Conservation (phyloP, 1,140 invertebrate genomes). For the Drosophila sproati region DNA sequence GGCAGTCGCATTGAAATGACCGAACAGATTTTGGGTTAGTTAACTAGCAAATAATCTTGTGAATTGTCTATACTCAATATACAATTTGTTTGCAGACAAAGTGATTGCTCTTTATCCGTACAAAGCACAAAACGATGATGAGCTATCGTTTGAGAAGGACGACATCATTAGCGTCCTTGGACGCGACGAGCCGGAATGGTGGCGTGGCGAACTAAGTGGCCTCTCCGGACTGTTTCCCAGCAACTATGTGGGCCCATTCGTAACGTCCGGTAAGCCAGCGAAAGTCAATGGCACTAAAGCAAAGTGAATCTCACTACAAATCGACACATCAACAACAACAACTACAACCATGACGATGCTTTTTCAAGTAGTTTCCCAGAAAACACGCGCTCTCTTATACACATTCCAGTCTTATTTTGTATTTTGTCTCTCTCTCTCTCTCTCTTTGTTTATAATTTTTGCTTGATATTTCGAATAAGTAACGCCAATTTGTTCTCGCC, state of each 20-base stretch:
- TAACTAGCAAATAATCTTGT: not conserved
- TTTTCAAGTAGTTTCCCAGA: constrained; percentile 21
- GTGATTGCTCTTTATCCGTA: constrained; percentile 97
- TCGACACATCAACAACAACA: constrained; percentile 8
- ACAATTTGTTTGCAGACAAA: constrained; percentile 88
- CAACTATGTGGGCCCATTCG: constrained; percentile 91
- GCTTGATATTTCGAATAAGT: constrained; percentile 62
- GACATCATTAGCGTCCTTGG: constrained; percentile 96
- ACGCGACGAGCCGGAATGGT: constrained; percentile 97
- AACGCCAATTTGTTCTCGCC: constrained; percentile 62
- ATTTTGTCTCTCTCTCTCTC: constrained; percentile 8
- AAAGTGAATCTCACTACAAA: constrained; percentile 65
- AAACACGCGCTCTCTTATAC: constrained; percentile 43
- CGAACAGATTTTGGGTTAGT: constrained; percentile 85
- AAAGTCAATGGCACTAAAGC: constrained; percentile 65
- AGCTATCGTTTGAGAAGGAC: constrained; percentile 96
- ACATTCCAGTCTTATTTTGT: constrained; percentile 36
- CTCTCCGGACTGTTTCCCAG: constrained; percentile 95
- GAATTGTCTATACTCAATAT: not conserved
- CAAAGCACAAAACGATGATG: constrained; percentile 96
- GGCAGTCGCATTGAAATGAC: constrained; percentile 85
- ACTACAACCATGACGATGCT: constrained; percentile 50
- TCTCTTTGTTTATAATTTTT: constrained; percentile 14
- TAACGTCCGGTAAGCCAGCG: constrained; percentile 83
- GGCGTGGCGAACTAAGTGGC: constrained; percentile 96